Base-by-base conservation (phyloP, 2,113 vertebrate genomes). In the Hyaena hyaena region DNA sequence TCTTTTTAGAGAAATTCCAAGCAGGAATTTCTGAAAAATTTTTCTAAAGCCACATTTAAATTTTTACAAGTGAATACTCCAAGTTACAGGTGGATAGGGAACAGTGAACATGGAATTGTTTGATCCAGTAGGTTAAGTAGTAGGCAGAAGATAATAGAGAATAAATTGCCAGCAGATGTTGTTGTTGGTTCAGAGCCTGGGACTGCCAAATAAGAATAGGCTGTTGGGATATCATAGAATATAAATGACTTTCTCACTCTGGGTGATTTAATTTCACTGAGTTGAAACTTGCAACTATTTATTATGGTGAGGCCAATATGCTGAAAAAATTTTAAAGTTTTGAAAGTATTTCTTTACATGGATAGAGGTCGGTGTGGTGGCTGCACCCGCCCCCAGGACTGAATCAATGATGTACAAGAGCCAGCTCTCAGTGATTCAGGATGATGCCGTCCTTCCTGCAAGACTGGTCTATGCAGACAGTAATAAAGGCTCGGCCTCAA, bases 81-180 rank as follows among this genome's bases (percentile, higher is more conserved):
- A 81, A 74, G 81, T 94, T 96, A 82, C 92, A 97, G 97, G 95
- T 97, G 93, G 69, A 90, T 50, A 63, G 76, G 81, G 88, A 97
- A 88, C 92, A 35, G 63, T 28, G 93, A 88, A 66, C 65, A 73
- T 7, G 50, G 93, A 94, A 90, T 69, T 92, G 77, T 97, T 90
- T 77, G 95, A 97, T 95, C 90, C 93, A 88, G 90, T 73, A 89
- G 93, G 97, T 94, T 97, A 97, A 96, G 90, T 93, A 76, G 58
- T 77, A 96, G 94, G 94, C 93, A 95, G 96, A 81, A 97, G 86
- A 95, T 96, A 96, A 97, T 79, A 97, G 74, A 85, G 71, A 96
- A 94, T 97, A 97, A 93, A 97, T 95, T 94, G 86, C 88, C 96
- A 97, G 96, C 97, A 98, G 96, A 91, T 97, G 96, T 96, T 96